phyloP scores from a whole-genome alignment of 2,113 vertebrate genomes.

The human region DNA sequence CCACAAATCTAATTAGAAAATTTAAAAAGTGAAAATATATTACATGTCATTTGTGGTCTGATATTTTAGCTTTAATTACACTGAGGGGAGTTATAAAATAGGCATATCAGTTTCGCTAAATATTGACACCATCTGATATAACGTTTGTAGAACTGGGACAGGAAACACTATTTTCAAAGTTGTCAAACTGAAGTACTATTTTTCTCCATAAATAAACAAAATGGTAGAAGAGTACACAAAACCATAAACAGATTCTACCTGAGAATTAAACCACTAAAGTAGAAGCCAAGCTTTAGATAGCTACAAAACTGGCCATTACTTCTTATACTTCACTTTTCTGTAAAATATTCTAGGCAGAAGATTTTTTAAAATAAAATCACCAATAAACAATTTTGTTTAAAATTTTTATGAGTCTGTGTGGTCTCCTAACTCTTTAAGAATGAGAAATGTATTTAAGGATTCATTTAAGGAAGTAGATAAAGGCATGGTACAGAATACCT shows the following conservation, averaged over 20 bases:
- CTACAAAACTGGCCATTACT: neutral
- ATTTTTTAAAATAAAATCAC: neutral
- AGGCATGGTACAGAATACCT: neutral
- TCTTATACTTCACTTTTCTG: neutral
- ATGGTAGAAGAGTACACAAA: neutral
- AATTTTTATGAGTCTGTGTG: neutral
- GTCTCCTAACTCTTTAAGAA: neutral
- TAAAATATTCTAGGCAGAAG: neutral
- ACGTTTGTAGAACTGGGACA: neutral
- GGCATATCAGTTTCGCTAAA: neutral
- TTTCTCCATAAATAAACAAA: conserved; percentile 22
- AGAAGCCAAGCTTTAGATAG: neutral
- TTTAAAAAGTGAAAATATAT: neutral
- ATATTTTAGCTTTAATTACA: conserved; percentile 11
- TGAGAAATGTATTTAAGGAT: neutral
- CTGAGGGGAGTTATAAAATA: neutral
- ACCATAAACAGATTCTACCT: neutral
- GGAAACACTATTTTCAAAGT: conserved; percentile 35
- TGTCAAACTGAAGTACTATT: neutral
- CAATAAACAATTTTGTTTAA: neutral
- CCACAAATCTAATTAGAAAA: neutral
- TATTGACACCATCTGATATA: neutral
- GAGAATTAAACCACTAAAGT: neutral
- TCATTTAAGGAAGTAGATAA: conserved; percentile 27
- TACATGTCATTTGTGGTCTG: neutral